Base-by-base conservation (phyloP, 2,113 vertebrate species). In the Spheniscus mendiculus region DNA sequence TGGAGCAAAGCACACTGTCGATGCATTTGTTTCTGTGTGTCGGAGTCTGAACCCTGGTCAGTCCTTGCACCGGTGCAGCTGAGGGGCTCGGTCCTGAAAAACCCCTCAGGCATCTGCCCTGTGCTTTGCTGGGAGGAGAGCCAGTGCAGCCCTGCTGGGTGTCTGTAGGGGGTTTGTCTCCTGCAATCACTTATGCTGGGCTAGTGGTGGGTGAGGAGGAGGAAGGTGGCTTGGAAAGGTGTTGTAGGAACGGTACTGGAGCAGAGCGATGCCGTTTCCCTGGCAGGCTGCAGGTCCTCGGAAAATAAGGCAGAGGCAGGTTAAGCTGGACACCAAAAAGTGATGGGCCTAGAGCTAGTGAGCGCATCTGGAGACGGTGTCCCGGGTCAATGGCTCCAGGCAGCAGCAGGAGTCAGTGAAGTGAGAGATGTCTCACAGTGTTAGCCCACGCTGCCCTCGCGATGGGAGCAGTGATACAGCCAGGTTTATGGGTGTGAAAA, bases 201-300 rank as follows among this genome's bases (percentile, higher is more conserved):
- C 36, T n/a, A 16, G 20, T 3, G 25, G 6, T 18, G 59, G 40
- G 9, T 29, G 29, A 90, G 50, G 62, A 65, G 50, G 44, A 38
- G 47, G 69, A 40, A 70, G 66, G 36, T 52, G 47, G 11, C 29
- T 17, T 27, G 47, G 38, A 15, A 74, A 71, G 32, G 17, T 4
- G 29, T 1, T 0, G 1, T 21, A 32, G 63, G 81, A 56, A 10
- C 1, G 3, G 20, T 0, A 4, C 17, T 2, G 3, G 45, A n/a
- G 36, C 59, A 40, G 40, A 29, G 40, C 0, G 2, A 32, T 13
- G 70, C 11, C 1, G 0, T 9, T 89, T 63, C 21, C 59, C n/a
- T 44, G 40, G 11, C 15, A 47, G 76, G 14, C 20, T 65, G 44
- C 25, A 59, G 12, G 8, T 84, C 49, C 34, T 47, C 1, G 2